Percentiles rank a stretch among this genome's conserved stretches.
Conservation (phyloP, 2,113 vertebrate genomes). For the Gallinago paraguaiae region DNA sequence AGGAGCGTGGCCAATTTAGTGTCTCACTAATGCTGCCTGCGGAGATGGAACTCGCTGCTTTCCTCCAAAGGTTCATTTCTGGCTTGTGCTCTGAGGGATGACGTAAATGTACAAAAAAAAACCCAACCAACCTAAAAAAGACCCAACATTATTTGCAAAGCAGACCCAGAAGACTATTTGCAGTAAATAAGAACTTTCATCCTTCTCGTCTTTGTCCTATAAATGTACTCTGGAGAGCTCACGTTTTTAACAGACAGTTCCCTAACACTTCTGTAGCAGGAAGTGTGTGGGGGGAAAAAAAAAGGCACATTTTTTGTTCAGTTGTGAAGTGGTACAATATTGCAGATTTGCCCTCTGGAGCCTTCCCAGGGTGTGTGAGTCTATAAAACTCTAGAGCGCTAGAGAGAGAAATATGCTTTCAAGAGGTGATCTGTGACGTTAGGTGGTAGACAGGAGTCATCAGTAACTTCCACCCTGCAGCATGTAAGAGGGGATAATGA, state of each 20-base stretch:
- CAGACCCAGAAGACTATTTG: neutral
- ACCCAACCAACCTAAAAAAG: no score
- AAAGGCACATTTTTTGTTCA: neutral
- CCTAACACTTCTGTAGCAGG: neutral
- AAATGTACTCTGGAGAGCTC: neutral
- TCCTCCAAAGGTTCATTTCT: neutral
- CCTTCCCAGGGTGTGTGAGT: neutral
- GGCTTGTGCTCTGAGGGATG: neutral
- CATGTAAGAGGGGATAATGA: neutral
- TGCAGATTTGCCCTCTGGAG: neutral
- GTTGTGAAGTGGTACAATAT: neutral
- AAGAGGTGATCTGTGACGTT: neutral
- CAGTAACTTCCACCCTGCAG: neutral
- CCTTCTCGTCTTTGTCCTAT: neutral
- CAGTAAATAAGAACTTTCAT: neutral
- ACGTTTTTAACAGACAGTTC: neutral
- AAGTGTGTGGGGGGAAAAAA: neutral
- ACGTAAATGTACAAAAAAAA: neutral
- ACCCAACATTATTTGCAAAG: neutral
- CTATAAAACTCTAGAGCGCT: neutral
- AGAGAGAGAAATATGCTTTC: neutral
- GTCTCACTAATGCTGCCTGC: fast-evolving
- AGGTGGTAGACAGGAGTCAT: neutral
- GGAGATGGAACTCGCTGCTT: neutral
- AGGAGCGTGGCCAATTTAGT: no score